Percentiles rank a stretch among this genome's conserved stretches.
Evolutionary conservation across 2,797 vertebrate genomes (phyloP).

Genomic region (Pantherophis alleghaniensis): DNA sequence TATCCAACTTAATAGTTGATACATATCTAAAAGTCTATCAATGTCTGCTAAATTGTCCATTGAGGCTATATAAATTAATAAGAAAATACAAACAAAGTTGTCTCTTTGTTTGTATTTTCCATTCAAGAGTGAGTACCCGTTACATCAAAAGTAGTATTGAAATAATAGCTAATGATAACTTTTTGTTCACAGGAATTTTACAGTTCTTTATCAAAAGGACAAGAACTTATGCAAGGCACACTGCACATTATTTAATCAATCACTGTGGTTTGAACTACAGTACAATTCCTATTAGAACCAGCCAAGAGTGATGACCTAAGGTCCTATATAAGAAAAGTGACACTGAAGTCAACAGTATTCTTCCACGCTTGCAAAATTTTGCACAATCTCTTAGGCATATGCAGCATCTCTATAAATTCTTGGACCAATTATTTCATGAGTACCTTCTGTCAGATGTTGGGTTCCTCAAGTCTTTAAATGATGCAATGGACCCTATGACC

Average conservation of each 20-base stretch:
- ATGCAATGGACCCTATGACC: not conserved
- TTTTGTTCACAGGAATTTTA: constrained; percentile 8
- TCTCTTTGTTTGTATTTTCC: constrained; percentile 37
- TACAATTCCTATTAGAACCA: not conserved
- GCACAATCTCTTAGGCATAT: too few species aligned
- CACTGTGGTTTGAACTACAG: not conserved
- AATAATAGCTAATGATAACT: not conserved
- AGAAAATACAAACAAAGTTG: too few species aligned
- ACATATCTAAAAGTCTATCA: not conserved
- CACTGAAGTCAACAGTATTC: not conserved
- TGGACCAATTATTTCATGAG: not conserved
- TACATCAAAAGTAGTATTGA: constrained; percentile 25
- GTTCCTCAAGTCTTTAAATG: not conserved
- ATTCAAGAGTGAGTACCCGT: constrained; percentile 30
- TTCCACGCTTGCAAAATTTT: not conserved
- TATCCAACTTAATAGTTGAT: constrained; percentile 15
- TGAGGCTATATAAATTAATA: constrained; percentile 39
- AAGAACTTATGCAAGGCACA: not conserved
- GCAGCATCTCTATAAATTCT: not conserved
- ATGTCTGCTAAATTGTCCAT: not conserved
- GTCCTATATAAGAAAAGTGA: not conserved
- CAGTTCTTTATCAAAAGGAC: constrained; percentile 20
- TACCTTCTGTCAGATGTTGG: too few species aligned
- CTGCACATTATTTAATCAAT: not conserved
- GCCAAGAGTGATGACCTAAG: not conserved